Conservation (phyloP, 53 echinoderm and acorn worm species). For the Mesocentrotus franciscanus region DNA sequence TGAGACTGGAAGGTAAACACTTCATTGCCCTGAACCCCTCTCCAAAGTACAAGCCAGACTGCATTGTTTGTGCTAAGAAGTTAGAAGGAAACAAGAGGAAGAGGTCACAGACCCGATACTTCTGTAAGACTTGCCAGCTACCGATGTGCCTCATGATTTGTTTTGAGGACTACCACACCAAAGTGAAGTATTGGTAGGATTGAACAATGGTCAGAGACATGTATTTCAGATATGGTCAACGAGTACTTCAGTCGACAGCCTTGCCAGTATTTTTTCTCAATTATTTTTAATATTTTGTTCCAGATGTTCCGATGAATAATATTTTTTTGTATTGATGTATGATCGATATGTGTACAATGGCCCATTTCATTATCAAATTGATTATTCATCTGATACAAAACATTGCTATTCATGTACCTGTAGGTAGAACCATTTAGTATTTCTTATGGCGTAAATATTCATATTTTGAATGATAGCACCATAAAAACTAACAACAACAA, state of each 20-base stretch:
- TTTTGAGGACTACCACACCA: slow-evolving; percentile 24
- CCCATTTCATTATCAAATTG: neutral
- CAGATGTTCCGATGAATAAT: neutral
- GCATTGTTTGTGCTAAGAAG: neutral
- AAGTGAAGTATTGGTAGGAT: slow-evolving; percentile 17
- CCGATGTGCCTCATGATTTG: neutral
- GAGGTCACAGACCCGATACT: slow-evolving; percentile 5
- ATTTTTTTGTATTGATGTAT: neutral
- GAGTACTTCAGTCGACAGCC: neutral
- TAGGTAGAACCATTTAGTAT: neutral
- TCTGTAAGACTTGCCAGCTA: slow-evolving; percentile 1
- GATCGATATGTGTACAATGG: neutral
- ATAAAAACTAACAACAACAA: too few relatives aligned
- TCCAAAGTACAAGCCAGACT: slow-evolving; percentile 6
- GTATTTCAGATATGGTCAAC: neutral
- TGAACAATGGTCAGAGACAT: neutral
- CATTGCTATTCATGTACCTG: neutral
- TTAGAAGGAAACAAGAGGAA: neutral
- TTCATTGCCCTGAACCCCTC: neutral
- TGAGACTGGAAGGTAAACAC: neutral
- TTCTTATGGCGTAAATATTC: too few relatives aligned
- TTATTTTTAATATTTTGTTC: neutral
- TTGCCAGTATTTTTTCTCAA: neutral
- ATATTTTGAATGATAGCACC: too few relatives aligned
- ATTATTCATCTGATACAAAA: slow-evolving; percentile 11